Evolutionary conservation across 2,888 invertebrate species (phyloP).

Genomic region (Drosophila mulleri): DNA sequence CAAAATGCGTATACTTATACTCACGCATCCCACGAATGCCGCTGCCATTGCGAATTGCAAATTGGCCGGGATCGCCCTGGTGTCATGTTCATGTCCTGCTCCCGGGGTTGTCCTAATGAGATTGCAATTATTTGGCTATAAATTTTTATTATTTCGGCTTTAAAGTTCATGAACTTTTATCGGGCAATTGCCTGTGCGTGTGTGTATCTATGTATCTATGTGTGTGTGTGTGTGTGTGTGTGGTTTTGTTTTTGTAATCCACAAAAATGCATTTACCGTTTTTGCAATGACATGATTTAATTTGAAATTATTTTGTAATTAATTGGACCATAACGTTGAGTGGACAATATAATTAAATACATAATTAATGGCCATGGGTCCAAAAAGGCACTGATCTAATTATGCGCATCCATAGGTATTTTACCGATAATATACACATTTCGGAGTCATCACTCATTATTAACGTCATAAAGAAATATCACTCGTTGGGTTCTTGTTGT

Average conservation of each 20-base stretch:
- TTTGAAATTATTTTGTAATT: slow-evolving; percentile 75
- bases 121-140: slow-evolving; percentile 84
- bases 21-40: slow-evolving; percentile 54
- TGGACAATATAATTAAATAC: slow-evolving; percentile 74
- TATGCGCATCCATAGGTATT: slow-evolving; percentile 23
- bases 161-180: slow-evolving; percentile 69
- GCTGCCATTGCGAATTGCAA: slow-evolving; percentile 38
- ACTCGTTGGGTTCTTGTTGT: too few relatives aligned
- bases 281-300: slow-evolving; percentile 63
- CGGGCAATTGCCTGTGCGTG: slow-evolving; percentile 11
- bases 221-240: not conserved
- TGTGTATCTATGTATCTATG: too few relatives aligned
- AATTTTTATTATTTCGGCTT: slow-evolving; percentile 83
- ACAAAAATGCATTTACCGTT: slow-evolving; percentile 46
- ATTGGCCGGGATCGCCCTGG: slow-evolving; percentile 52
- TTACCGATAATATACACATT: not conserved
- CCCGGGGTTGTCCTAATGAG: slow-evolving; percentile 78
- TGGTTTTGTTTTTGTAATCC: slow-evolving; percentile 30
- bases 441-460: too few relatives aligned
- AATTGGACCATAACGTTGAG: slow-evolving; percentile 66
- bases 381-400: slow-evolving; percentile 44
- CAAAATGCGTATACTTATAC: slow-evolving; percentile 77
- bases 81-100: slow-evolving; percentile 64
- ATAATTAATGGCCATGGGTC: slow-evolving; percentile 62
- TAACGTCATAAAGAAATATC: too few relatives aligned